Percentiles rank a stretch among this genome's conserved stretches.
phyloP scores from a whole-genome alignment of 2,797 vertebrate species.

The Antrozous pallidus region DNA sequence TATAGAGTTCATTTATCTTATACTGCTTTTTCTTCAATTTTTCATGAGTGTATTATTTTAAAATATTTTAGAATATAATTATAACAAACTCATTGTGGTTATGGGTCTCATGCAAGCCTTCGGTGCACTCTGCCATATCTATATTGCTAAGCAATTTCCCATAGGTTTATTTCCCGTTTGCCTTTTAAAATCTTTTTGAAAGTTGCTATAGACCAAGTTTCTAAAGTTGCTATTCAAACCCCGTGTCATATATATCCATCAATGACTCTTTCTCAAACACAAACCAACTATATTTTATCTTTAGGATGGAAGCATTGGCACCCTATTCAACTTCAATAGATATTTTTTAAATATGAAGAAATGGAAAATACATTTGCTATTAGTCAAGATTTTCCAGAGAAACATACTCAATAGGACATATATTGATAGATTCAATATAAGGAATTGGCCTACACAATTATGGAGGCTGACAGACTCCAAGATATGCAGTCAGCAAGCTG shows the following conservation, averaged over 20 bases:
- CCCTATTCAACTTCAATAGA: slow-evolving; percentile 10
- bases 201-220: not conserved
- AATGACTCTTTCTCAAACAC: not conserved
- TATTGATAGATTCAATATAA: not conserved
- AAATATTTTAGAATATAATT: not conserved
- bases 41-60: slow-evolving; percentile 21
- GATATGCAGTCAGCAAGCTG: not conserved
- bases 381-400: not conserved
- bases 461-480: not conserved
- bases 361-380: slow-evolving; percentile 41
- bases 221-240: not conserved
- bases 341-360: not conserved
- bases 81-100: not conserved
- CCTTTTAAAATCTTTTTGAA: slow-evolving; percentile 12
- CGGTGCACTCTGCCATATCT: not conserved
- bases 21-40: not conserved
- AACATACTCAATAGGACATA: not conserved
- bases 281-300: slow-evolving; percentile 14
- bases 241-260: not conserved
- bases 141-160: not conserved
- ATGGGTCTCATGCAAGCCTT: not conserved
- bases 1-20: slow-evolving; percentile 1
- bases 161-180: not conserved
- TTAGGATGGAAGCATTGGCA: not conserved
- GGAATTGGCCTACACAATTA: not conserved